Percentiles rank a stretch among this genome's conserved stretches.
These are phyloP conservation scores for Sinotaia quadrata DNA, from an alignment of 2,888 invertebrate genomes.

Conservation along the genomic window DNA sequence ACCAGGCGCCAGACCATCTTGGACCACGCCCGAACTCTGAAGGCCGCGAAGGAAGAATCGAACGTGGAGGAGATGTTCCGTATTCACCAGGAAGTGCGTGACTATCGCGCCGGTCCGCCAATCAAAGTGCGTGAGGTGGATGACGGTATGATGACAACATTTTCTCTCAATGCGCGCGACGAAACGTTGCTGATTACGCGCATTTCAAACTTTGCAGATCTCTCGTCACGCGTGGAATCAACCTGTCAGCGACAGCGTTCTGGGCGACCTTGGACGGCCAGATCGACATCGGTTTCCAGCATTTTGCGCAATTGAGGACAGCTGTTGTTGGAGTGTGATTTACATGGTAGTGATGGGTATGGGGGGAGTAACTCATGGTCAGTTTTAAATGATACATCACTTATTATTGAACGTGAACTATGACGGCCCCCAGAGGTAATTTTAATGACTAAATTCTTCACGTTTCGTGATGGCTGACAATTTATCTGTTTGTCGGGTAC, in stretches of 20 bases:
- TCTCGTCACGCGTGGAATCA: conserved; percentile 47
- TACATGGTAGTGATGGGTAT: too few relatives aligned
- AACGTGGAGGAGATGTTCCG: conserved; percentile 57
- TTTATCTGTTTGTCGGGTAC: too few relatives aligned
- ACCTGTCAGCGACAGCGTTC: conserved; percentile 38
- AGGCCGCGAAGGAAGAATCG: conserved; percentile 45
- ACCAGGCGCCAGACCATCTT: conserved; percentile 16
- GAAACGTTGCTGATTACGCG: conserved; percentile 45
- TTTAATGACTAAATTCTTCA: too few relatives aligned
- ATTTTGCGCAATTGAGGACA: too few relatives aligned
- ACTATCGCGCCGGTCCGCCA: conserved; percentile 47
- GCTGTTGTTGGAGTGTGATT: too few relatives aligned
- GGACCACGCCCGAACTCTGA: conserved; percentile 32
- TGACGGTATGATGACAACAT: conserved; percentile 47
- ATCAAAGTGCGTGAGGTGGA: conserved; percentile 50
- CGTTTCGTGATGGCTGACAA: too few relatives aligned
- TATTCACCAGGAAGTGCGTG: conserved; percentile 47
- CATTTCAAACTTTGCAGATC: conserved; percentile 56
- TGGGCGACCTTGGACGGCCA: conserved; percentile 19
- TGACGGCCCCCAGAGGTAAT: too few relatives aligned
- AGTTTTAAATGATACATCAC: too few relatives aligned
- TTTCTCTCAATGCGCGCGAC: conserved; percentile 50
- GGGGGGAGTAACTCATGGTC: too few relatives aligned
- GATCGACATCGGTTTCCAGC: conserved; percentile 15
- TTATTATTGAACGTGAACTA: too few relatives aligned